phyloP scores from a whole-genome alignment of 2,888 invertebrate genomes.

The Acanthopleura granulata region DNA sequence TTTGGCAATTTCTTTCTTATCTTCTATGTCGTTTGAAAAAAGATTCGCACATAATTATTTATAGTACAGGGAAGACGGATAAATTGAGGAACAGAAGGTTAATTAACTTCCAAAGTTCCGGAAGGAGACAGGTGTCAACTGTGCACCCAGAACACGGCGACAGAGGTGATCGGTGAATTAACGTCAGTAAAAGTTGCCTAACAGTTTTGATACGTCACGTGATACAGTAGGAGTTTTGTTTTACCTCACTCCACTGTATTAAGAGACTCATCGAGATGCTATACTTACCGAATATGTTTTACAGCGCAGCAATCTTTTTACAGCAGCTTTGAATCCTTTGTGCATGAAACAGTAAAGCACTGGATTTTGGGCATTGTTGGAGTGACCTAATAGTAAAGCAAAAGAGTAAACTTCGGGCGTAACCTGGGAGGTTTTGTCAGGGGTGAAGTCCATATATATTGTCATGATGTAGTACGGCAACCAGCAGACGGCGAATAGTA shows the following conservation, averaged over 20 bases:
- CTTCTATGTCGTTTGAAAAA: no score
- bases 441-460: slow-evolving; percentile 75
- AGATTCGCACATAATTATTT: no score
- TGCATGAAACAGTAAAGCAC: slow-evolving; percentile 83
- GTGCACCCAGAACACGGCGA: no score
- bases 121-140: no score
- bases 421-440: slow-evolving; percentile 24
- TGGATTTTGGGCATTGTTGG: slow-evolving; percentile 83
- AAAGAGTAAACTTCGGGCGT: slow-evolving; percentile 73
- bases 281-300: slow-evolving; percentile 1
- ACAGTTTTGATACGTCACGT: no score
- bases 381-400: slow-evolving; percentile 80
- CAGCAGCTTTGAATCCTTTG: slow-evolving; percentile 76
- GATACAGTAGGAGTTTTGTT: background rate
- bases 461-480: slow-evolving; percentile 81
- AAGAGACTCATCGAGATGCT: background rate
- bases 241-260: background rate
- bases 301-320: slow-evolving; percentile 37
- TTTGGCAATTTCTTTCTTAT: no score
- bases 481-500: slow-evolving; percentile 84
- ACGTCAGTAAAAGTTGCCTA: no score
- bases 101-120: no score
- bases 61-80: no score
- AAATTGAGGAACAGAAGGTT: no score
- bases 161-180: no score